Base-by-base conservation (phyloP, 2,888 invertebrate species). In the Cheiracanthium punctorium region DNA sequence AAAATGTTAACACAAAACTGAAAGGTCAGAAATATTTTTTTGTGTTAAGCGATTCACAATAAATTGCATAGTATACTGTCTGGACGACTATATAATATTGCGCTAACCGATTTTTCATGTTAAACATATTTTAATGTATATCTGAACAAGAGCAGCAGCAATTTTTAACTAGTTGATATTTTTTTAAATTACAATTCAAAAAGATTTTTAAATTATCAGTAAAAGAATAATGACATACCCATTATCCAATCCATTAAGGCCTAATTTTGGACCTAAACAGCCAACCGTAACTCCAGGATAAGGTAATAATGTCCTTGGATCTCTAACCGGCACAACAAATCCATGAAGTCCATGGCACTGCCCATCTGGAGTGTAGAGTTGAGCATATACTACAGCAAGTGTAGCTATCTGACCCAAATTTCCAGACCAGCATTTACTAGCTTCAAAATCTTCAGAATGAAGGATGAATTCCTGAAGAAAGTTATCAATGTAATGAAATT, bases 241-340 rank as follows among this genome's bases (percentile, higher is more conserved):
- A 93, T 98, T 98, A 91, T 98, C 98, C 64, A 98, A 92, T 1
- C 97, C 98, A 92, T 98, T 97, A 12, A 97, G 93, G 0, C 96
- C 98, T 52, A 96, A 93, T 92, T 98, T 98, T 91, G 96, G 96
- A 0, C 98, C 98, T 92, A 98, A 94, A 91, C 98, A 98, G 0
- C 98, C 98, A 0, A 98, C 95, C 0, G 93, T 94, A 0, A 98
- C 94, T 0, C 97, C 97, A 0, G 96, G 94, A 90, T 93, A 94
- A 0, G 96, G 94, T 75, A 94, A 90, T 90, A 96, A 91, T 0
- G 96, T 96, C 84, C 93, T 92, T 0, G 94, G 94, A 91, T 96
- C 95, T 7, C 97, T 92, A 84, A 98, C 93, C 0, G 96, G 96
- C n/a, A 96, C 96, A 28, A 97, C 92, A 91, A 98, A 98, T 0